These are phyloP conservation scores for Vulpes lagopus DNA, from an alignment of 2,113 vertebrate species.

Conservation along the genomic window DNA sequence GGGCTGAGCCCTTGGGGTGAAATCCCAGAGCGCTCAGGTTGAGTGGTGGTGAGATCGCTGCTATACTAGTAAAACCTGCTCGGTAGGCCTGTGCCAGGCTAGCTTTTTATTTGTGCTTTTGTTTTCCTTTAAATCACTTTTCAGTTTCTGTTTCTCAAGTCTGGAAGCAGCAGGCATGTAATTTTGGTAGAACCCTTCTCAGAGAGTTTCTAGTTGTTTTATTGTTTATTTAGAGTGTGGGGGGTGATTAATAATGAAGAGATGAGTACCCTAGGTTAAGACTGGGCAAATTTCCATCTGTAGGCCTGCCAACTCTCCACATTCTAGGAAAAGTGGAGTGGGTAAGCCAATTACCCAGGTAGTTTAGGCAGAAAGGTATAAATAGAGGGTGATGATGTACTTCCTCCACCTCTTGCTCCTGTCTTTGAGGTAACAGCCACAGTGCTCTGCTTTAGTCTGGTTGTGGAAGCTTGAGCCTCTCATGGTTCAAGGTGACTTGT, in stretches of 20 bases:
- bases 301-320: not conserved
- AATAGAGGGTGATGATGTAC: not conserved
- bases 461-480: not conserved
- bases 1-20: not conserved
- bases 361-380: constrained; percentile 19
- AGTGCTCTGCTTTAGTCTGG: not conserved
- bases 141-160: constrained; percentile 63
- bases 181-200: constrained; percentile 9
- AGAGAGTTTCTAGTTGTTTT: not conserved
- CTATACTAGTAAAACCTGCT: constrained; percentile 21
- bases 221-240: not conserved
- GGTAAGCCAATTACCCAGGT: not conserved
- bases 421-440: not conserved
- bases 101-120: constrained; percentile 59
- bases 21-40: not conserved
- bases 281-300: not conserved
- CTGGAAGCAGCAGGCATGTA: not conserved
- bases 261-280: not conserved
- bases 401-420: not conserved
- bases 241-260: not conserved
- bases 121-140: constrained; percentile 60
- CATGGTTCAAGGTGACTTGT: not conserved
- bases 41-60: not conserved
- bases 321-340: not conserved
- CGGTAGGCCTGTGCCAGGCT: not conserved